Evolutionary conservation across 2,888 invertebrate species (phyloP).

Genomic region (Alcis repandata): DNA sequence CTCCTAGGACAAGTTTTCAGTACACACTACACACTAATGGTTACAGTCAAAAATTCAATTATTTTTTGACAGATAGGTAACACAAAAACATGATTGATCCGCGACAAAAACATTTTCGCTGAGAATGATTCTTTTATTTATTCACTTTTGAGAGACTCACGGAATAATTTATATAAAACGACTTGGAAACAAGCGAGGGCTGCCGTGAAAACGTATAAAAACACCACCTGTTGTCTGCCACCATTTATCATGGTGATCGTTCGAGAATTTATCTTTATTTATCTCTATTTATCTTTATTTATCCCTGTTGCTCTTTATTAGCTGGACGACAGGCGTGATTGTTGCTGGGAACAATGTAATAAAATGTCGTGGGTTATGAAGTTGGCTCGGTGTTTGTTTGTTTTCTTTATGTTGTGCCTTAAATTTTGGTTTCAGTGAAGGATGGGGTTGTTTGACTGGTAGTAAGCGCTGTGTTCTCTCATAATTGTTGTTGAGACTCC

Average conservation of each 20-base stretch:
- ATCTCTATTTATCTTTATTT: conserved; percentile 26
- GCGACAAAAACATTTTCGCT: too few species aligned
- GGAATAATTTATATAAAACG: conserved; percentile 24
- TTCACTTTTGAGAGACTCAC: conserved; percentile 17
- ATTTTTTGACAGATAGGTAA: background rate
- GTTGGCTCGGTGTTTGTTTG: background rate
- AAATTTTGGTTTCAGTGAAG: too few species aligned
- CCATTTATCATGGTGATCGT: conserved; percentile 30
- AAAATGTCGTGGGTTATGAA: conserved; percentile 6
- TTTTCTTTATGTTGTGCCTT: background rate
- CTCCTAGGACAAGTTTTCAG: too few species aligned
- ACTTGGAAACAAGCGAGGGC: conserved; percentile 16
- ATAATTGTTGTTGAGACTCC: too few species aligned
- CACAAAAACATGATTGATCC: conserved; percentile 12
- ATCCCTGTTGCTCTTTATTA: conserved; percentile 25
- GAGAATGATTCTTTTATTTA: conserved; percentile 14
- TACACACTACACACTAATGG: background rate
- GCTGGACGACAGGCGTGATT: conserved; percentile 17
- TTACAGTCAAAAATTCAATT: background rate
- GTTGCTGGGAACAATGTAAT: conserved; percentile 14
- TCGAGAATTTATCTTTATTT: conserved; percentile 30
- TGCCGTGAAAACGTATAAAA: conserved; percentile 24
- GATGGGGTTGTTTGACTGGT: too few species aligned
- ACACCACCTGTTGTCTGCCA: conserved; percentile 30
- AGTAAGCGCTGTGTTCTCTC: too few species aligned